Base-by-base conservation (phyloP, 2,797 vertebrate genomes). In the Oryzias dopingdopingensis region DNA sequence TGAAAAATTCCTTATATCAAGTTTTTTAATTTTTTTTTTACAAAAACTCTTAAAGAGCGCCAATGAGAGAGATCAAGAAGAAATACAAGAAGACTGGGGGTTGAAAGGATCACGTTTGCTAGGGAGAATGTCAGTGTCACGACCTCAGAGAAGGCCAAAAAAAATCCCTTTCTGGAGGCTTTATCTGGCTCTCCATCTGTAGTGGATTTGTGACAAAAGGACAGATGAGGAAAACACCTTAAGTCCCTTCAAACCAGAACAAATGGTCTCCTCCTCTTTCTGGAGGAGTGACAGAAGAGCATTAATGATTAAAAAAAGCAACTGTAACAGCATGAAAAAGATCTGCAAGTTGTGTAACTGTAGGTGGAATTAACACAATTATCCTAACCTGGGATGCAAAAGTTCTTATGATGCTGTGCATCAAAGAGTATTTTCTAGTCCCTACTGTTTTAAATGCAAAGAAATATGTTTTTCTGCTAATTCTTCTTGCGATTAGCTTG, bases 121-220 rank as follows among this genome's bases (percentile, higher is more conserved):
- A 79, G 70, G 50, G 86, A 83, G 90, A 91, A 91, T 91, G 89
- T 88, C 86, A 88, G 87, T 88, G 89, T 91, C 89, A 86, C 69
- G 90, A 92, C 89, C 89, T 89, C 56, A 67, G 78, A 62, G 76
- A 70, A 82, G 81, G 77, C 32, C 82, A 76, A 80, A 80, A 88
- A 80, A 83, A 84, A 85, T 85, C 80, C 83, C 79, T 69, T 82
- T 82, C 73, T 23, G 52, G 59, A 67, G 77, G 49, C 62, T 86
- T 90, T 90, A 91, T 92, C 89, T 83, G 45, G 72, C 76, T 76
- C 77, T 77, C 84, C 89, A 92, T 92, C 90, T 92, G 88, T 80
- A 80, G 83, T 76, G 78, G 87, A 88, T 88, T 81, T 62, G 86
- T 89, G 88, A 88, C 89, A 90, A 60, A 53, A 81, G 84, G 80